Conservation (phyloP, 2,797 vertebrate species). For the Lophius americanus region DNA sequence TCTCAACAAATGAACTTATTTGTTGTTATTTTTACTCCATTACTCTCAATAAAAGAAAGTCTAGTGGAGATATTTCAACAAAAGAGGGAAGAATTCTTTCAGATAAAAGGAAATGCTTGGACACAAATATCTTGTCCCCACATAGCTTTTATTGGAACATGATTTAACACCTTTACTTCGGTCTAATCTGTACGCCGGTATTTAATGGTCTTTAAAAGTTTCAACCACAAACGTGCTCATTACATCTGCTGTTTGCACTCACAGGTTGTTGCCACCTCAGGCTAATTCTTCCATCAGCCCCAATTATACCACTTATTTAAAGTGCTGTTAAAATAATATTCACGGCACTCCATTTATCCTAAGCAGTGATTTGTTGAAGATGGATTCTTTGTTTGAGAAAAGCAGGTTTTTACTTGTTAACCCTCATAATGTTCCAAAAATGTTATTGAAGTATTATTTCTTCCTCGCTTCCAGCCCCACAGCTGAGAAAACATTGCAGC, state of each 20-base stretch:
- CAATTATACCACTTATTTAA: constrained; percentile 15
- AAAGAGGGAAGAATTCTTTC: too few relatives aligned
- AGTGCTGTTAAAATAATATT: not conserved
- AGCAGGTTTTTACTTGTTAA: not conserved
- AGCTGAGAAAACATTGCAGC: constrained; percentile 45
- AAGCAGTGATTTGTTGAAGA: not conserved
- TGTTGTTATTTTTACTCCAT: not conserved
- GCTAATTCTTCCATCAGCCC: constrained; percentile 1
- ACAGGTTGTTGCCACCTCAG: constrained; percentile 25
- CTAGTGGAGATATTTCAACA: not conserved
- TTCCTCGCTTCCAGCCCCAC: not conserved
- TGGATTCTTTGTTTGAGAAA: not conserved
- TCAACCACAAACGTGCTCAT: constrained; percentile 23
- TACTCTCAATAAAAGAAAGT: too few relatives aligned
- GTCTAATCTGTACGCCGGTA: constrained; percentile 1
- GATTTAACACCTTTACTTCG: too few relatives aligned
- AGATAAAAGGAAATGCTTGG: too few relatives aligned
- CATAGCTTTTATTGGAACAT: too few relatives aligned
- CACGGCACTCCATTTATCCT: not conserved
- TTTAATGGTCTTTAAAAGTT: constrained; percentile 21
- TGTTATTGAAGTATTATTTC: not conserved
- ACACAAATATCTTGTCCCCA: too few relatives aligned
- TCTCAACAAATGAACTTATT: not conserved
- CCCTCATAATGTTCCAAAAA: not conserved
- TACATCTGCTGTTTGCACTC: constrained; percentile 25